Conservation (phyloP, 2,888 invertebrate species). For the Phanerotoma sp. region DNA sequence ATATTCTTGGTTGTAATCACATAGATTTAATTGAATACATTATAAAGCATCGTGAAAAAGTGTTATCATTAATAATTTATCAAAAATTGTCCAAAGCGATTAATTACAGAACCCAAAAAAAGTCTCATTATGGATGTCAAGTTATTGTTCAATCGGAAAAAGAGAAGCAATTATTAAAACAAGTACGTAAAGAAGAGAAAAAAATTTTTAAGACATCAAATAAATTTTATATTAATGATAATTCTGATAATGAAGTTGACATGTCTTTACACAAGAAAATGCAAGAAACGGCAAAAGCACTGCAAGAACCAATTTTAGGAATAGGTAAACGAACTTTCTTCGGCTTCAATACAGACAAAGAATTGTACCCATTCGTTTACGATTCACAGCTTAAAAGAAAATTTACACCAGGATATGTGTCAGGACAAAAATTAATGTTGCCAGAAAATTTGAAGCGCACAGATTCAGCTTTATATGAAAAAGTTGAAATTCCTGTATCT, state of each 20-base stretch:
- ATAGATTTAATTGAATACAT: constrained; percentile 50
- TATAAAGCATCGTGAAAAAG: constrained; percentile 44
- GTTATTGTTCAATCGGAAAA: constrained; percentile 82
- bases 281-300: constrained; percentile 54
- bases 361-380: constrained; percentile 83
- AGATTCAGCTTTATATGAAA: constrained; percentile 77
- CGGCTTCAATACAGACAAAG: constrained; percentile 49
- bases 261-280: constrained; percentile 62
- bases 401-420: constrained; percentile 72
- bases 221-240: constrained; percentile 54
- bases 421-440: constrained; percentile 74
- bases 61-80: constrained; percentile 34
- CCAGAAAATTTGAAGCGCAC: constrained; percentile 78
- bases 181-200: constrained; percentile 82
- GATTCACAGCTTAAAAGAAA: constrained; percentile 75
- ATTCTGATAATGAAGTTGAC: constrained; percentile 60
- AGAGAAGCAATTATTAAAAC: constrained; percentile 76
- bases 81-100: constrained; percentile 33
- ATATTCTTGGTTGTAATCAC: constrained; percentile 82
- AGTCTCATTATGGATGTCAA: constrained; percentile 74
- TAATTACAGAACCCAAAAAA: constrained; percentile 49
- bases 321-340: constrained; percentile 37
- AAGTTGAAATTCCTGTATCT: constrained; percentile 79
- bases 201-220: constrained; percentile 62
- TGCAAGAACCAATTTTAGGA: constrained; percentile 60